Evolutionary conservation across 2,888 invertebrate species (phyloP).

Genomic region (Volucella zonaria): DNA sequence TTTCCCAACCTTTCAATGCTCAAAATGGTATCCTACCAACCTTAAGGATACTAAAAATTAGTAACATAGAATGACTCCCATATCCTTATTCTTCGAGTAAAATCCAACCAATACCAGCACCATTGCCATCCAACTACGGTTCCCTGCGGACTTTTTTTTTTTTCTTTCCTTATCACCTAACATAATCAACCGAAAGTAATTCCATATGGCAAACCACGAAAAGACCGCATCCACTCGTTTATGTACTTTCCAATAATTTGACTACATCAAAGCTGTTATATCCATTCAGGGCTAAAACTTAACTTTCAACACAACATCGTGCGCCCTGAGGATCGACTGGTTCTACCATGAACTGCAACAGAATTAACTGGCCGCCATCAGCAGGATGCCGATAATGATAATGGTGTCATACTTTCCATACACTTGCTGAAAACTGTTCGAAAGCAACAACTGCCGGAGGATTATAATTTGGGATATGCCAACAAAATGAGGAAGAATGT

Average conservation of each 20-base stretch:
- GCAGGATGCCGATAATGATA: conserved; percentile 52
- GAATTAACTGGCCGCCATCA: conserved; percentile 59
- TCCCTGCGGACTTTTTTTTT: too few species aligned
- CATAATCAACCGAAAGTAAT: conserved; percentile 51
- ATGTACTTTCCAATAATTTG: conserved; percentile 29
- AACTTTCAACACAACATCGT: conserved; percentile 56
- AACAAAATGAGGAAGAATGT: conserved; percentile 38
- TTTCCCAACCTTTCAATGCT: too few species aligned
- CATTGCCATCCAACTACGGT: too few species aligned
- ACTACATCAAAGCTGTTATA: conserved; percentile 43
- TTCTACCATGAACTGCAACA: conserved; percentile 44
- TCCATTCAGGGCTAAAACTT: conserved; percentile 17
- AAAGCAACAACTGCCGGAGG: conserved; percentile 43
- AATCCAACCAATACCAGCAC: too few species aligned
- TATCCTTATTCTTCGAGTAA: too few species aligned
- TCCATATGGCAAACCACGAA: conserved; percentile 30
- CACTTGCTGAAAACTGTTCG: conserved; percentile 13
- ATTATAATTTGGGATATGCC: conserved; percentile 46
- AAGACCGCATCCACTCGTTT: not conserved
- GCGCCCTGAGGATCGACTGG: conserved; percentile 34
- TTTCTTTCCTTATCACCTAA: conserved; percentile 20
- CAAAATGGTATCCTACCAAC: too few species aligned
- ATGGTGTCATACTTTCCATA: conserved; percentile 32
- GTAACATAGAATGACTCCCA: too few species aligned
- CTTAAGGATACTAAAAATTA: too few species aligned